phyloP scores from a whole-genome alignment of 1,140 invertebrate species.

The Macrobrachium nipponense region DNA sequence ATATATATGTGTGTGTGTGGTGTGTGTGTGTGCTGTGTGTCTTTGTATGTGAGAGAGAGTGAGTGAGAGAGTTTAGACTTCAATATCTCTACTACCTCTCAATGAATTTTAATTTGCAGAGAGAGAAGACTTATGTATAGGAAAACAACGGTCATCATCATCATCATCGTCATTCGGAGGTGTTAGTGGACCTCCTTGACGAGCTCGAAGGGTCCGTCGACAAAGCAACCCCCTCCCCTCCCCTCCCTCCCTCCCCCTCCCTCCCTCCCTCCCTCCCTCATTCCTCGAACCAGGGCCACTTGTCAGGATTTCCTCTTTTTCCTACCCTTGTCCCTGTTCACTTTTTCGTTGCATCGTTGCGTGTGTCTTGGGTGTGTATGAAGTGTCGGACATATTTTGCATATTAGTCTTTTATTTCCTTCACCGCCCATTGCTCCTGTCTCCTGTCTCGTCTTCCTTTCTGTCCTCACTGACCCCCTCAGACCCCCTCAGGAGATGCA shows the following conservation, averaged over 20 bases:
- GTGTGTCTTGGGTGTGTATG: slow-evolving; percentile 4
- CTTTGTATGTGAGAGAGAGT: not conserved
- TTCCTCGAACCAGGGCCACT: not conserved
- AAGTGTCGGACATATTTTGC: not conserved
- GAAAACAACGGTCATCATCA: too few species aligned
- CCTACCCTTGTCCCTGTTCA: slow-evolving; percentile 13
- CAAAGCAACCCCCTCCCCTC: not conserved
- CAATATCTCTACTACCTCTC: too few species aligned
- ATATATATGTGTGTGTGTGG: not conserved
- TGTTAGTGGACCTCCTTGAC: not conserved
- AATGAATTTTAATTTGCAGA: too few species aligned
- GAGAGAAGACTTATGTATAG: not conserved
- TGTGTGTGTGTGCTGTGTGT: not conserved
- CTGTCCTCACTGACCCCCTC: not conserved
- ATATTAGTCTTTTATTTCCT: too few species aligned
- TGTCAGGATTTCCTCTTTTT: slow-evolving; percentile 15
- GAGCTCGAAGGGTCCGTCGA: not conserved
- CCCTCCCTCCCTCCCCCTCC: not conserved
- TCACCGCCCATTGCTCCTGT: too few species aligned
- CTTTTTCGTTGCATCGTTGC: not conserved
- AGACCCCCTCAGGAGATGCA: not conserved
- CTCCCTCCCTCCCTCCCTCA: slow-evolving; percentile 8
- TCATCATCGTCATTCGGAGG: too few species aligned
- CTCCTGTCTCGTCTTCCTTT: not conserved
- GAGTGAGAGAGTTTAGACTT: slow-evolving; percentile 7